Percentiles rank a stretch among this genome's conserved stretches.
These are phyloP conservation scores for Carterocephalus palaemon DNA, from an alignment of 2,888 invertebrate genomes.

Conservation along the genomic window DNA sequence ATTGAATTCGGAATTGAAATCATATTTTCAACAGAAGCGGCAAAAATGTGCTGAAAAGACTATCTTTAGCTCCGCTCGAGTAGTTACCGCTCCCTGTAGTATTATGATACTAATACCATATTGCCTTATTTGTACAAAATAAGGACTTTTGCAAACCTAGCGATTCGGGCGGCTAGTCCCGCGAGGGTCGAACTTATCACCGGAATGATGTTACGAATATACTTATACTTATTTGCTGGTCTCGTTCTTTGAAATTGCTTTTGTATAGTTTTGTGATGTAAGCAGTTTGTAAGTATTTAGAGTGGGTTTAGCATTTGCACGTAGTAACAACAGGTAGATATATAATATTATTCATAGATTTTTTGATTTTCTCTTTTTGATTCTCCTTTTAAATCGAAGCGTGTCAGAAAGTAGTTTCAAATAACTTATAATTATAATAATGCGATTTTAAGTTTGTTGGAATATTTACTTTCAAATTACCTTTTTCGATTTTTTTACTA, in stretches of 20 bases:
- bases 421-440: too few relatives aligned
- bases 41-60: conserved; percentile 1
- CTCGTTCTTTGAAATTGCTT: conserved; percentile 9
- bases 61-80: conserved; percentile 1
- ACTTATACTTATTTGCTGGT: conserved; percentile 23
- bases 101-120: conserved; percentile 24
- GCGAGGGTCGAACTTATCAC: conserved; percentile 34
- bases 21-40: too few relatives aligned
- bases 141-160: conserved; percentile 17
- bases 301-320: too few relatives aligned
- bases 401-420: too few relatives aligned
- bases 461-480: too few relatives aligned
- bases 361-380: too few relatives aligned
- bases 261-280: conserved; percentile 10
- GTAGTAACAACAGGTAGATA: too few relatives aligned
- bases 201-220: conserved; percentile 28
- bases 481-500: too few relatives aligned
- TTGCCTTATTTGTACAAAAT: conserved; percentile 18
- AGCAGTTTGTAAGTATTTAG: conserved; percentile 8
- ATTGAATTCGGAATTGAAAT: too few relatives aligned
- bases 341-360: too few relatives aligned
- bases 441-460: too few relatives aligned
- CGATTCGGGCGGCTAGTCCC: conserved; percentile 28
- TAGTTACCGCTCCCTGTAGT: conserved; percentile 16
- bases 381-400: too few relatives aligned